Conservation (phyloP, 1,140 invertebrate genomes). For the Metopolophium dirhodum region DNA sequence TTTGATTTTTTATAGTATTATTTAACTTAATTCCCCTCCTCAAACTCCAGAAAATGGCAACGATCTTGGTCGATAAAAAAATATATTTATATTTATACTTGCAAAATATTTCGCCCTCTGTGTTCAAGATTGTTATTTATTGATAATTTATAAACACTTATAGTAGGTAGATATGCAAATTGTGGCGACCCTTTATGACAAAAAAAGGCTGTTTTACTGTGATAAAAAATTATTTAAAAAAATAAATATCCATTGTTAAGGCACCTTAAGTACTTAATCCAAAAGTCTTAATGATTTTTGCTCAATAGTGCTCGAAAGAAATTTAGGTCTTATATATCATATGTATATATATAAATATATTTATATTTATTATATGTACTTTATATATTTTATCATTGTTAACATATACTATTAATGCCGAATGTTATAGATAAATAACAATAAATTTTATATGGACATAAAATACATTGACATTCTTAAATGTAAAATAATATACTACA, state of each 20-base stretch:
- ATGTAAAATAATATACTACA: background rate
- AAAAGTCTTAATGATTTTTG: slow-evolving; percentile 48
- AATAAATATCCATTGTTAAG: slow-evolving; percentile 32
- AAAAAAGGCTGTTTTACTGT: slow-evolving; percentile 55
- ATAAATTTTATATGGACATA: background rate
- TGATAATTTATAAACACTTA: slow-evolving; percentile 44
- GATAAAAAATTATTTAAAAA: slow-evolving; percentile 39
- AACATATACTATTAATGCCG: slow-evolving; percentile 26
- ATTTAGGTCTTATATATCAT: slow-evolving; percentile 37
- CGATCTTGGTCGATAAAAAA: slow-evolving; percentile 31
- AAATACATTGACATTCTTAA: background rate
- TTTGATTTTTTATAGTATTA: slow-evolving; percentile 55
- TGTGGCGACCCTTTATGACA: slow-evolving; percentile 51
- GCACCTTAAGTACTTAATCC: slow-evolving; percentile 38
- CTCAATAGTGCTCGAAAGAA: slow-evolving; percentile 36
- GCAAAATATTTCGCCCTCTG: slow-evolving; percentile 49
- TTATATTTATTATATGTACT: slow-evolving; percentile 47
- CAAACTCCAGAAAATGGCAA: slow-evolving; percentile 29
- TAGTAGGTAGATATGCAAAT: slow-evolving; percentile 27
- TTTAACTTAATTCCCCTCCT: slow-evolving; percentile 48
- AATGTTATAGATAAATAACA: slow-evolving; percentile 25
- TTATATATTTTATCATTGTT: slow-evolving; percentile 51
- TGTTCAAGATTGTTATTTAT: slow-evolving; percentile 57
- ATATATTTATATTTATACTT: slow-evolving; percentile 55
- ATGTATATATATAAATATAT: background rate